These are phyloP conservation scores for Nylanderia fulva DNA, from an alignment of 1,140 invertebrate species.

Conservation along the genomic window DNA sequence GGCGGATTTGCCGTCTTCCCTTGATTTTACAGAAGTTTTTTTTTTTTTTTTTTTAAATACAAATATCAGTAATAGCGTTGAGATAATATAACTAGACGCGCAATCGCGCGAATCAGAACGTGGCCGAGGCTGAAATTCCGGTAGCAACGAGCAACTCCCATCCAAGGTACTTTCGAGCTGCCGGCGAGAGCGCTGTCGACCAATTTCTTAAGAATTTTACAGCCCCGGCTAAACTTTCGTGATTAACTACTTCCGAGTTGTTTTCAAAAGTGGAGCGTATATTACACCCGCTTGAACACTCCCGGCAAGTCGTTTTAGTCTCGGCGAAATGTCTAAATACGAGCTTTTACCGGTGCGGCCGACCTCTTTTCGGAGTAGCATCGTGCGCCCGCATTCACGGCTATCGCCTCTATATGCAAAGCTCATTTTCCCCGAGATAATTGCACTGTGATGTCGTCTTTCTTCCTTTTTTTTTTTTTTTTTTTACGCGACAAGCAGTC, in stretches of 20 bases:
- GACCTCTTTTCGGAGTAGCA: constrained; percentile 77
- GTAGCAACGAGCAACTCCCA: constrained; percentile 12
- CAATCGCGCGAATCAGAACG: constrained; percentile 45
- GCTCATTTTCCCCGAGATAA: constrained; percentile 82
- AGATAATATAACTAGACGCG: not conserved
- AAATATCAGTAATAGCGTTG: constrained; percentile 15
- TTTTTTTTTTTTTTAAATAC: not conserved
- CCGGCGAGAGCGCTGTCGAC: constrained; percentile 65
- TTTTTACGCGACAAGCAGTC: constrained; percentile 9
- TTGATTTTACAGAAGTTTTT: too few species aligned
- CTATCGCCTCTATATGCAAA: constrained; percentile 75
- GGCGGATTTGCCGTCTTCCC: not conserved
- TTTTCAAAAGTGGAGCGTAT: constrained; percentile 72
- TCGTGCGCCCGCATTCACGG: constrained; percentile 71
- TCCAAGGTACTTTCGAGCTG: constrained; percentile 28
- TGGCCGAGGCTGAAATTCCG: not conserved
- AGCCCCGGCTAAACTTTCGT: constrained; percentile 65
- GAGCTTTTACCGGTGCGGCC: constrained; percentile 72
- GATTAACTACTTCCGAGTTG: constrained; percentile 68
- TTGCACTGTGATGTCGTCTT: constrained; percentile 81
- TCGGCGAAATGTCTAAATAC: constrained; percentile 72
- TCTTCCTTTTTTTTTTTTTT: constrained; percentile 69
- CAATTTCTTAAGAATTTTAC: constrained; percentile 74
- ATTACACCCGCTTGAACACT: constrained; percentile 72
- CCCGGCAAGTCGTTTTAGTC: constrained; percentile 69